A percentile compares a stretch with the other conserved stretches of the same genome.
Conservation (phyloP, 1,140 invertebrate genomes). For the Palaemon carinicauda region DNA sequence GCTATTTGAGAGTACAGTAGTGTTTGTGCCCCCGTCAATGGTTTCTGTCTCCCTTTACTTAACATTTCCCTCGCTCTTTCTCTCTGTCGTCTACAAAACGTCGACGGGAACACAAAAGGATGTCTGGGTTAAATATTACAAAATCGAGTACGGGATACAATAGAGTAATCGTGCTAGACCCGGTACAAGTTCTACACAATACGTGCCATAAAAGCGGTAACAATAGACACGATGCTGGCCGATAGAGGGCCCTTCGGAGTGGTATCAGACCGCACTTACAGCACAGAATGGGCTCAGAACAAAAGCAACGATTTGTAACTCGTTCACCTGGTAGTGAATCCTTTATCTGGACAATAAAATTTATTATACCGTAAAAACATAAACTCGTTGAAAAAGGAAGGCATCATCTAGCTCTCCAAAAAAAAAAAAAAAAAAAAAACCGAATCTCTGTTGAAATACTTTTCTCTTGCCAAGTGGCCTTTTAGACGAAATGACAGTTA, state of each 20-base stretch:
- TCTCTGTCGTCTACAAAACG: background rate
- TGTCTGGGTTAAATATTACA: constrained; percentile 44
- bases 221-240: constrained; percentile 36
- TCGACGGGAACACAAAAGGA: constrained; percentile 15
- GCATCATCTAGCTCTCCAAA: too few relatives aligned
- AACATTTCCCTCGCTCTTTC: background rate
- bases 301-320: constrained; percentile 56
- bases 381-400: constrained; percentile 35
- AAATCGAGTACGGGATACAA: constrained; percentile 41
- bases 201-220: constrained; percentile 50
- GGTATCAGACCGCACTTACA: constrained; percentile 51
- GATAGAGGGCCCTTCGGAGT: constrained; percentile 20
- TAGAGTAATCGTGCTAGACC: constrained; percentile 38
- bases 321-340: constrained; percentile 53
- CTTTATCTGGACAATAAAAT: constrained; percentile 52
- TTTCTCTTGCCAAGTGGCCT: background rate
- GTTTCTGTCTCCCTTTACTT: background rate
- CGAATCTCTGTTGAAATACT: background rate
- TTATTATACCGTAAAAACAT: constrained; percentile 51
- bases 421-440: too few relatives aligned
- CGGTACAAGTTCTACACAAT: constrained; percentile 53
- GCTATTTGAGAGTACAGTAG: background rate
- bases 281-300: constrained; percentile 45
- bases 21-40: background rate
- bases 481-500: too few relatives aligned